Evolutionary conservation across 2,113 vertebrate genomes (phyloP), one percentile per base, ranked within the genome.

Genomic region (Pao palembangensis): DNA sequence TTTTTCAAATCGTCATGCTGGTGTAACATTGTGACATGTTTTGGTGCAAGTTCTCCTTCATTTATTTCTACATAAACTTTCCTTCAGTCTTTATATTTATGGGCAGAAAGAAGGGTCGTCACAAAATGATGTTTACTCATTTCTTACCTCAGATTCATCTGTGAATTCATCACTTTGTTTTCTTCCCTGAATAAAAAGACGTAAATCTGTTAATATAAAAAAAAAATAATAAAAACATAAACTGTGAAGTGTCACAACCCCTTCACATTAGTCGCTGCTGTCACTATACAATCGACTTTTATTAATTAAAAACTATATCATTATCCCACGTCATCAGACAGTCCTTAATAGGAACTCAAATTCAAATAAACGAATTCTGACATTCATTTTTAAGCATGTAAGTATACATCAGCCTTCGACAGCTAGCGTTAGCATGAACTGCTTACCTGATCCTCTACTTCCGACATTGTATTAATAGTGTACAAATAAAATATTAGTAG

Each of bases 101-200:
- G n/a, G 44, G 6, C 53, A 18, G n/a, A 23, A 49, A 19, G 20
- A 52, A 49, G 18, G 1, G 44, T 12, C 8, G 63, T 23, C 13
- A 48, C 17, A 63, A 38, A 50, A 19, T 64, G 20, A 52, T 42
- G 13, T 1, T 34, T 3, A 2, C 44, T 17, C 28, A 31, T 54
- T 69, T 61, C 87, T 92, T 94, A 99, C 96, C 93, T 98, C 96
- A 18, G 96, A 99, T 17, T 99, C 96, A 89, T 98, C 95, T 51
- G 94, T 93, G 67, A 93, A 95, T 78, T 96, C 96, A 51, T 96
- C 96, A 75, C 88, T 90, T 70, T 86, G 82, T 62, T 89, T 91
- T 16, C 71, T 86, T 71, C 81, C 93, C 96, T 98, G 83, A 44
- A 93, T 88, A 64, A 23, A 64, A 49, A 88, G 10, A 82, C 13